phyloP scores from a whole-genome alignment of 1,140 invertebrate genomes.

The Hirudo medicinalis region DNA sequence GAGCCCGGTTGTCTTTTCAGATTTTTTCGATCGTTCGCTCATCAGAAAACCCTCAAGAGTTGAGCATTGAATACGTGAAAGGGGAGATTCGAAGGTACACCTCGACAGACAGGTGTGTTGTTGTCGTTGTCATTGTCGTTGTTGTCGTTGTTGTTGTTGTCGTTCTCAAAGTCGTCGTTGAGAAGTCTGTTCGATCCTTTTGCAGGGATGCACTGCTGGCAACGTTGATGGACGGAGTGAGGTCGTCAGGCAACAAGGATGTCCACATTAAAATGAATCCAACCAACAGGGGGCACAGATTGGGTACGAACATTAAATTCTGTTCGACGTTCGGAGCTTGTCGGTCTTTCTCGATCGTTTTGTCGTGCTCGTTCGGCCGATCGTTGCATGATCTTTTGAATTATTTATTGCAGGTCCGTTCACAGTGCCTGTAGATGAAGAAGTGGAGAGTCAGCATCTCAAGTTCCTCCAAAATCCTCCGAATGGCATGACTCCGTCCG shows the following conservation, averaged over 20 bases:
- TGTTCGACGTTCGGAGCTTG: neutral
- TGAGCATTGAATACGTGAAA: conserved; percentile 85
- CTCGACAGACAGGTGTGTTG: conserved; percentile 59
- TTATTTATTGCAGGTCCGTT: conserved; percentile 51
- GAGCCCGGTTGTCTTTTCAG: conserved; percentile 27
- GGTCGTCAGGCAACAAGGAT: conserved; percentile 88
- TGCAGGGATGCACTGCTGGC: conserved; percentile 85
- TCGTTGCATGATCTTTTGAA: neutral
- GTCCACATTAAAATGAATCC: conserved; percentile 80
- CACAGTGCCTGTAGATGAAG: conserved; percentile 75
- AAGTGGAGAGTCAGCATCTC: conserved; percentile 73
- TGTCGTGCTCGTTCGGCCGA: too few species aligned
- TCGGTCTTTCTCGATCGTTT: neutral
- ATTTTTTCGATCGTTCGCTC: conserved; percentile 75
- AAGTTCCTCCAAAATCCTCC: conserved; percentile 66
- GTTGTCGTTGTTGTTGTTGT: neutral
- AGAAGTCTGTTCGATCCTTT: neutral
- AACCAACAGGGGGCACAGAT: conserved; percentile 66
- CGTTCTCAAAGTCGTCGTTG: neutral
- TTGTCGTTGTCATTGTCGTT: conserved; percentile 14
- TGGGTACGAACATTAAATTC: conserved; percentile 43
- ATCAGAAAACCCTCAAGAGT: conserved; percentile 78
- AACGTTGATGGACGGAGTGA: conserved; percentile 82
- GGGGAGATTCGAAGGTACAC: conserved; percentile 73
- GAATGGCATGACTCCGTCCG: conserved; percentile 54